Base-by-base conservation (phyloP, 2,888 invertebrate species). In the Drosophila anomalata region DNA sequence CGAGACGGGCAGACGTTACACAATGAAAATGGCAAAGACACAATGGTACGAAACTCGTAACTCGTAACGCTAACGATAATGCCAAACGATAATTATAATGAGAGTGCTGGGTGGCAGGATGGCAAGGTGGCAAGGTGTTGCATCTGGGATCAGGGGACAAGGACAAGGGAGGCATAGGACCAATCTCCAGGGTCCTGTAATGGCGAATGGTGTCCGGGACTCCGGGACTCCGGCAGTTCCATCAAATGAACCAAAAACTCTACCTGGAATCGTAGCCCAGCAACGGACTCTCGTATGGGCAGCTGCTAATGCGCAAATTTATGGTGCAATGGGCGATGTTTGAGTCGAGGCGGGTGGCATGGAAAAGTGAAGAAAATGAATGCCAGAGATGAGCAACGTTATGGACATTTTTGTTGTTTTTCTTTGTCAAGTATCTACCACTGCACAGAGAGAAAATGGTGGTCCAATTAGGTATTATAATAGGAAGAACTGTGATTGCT, bases 191-290 rank as follows among this genome's bases (percentile, higher is more conserved):
- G 44, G 44, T 44, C 11, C 20, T 12, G 22, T 20, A 12, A 22
- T 44, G 44, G 36, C 14, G 36, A 44, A 5, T 76, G 74, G 65
- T 52, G 68, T 55, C 48, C 29, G 41, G 20, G 41, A 50, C 29
- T 31, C 29, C 9, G 29, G 60, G 47, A 9, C 29, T 31, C 29
- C 9, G 29, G 60, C 39, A 9, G 31, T 61, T 61, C 60, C 61
- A 42, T 60, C 61, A 62, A 22, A 44, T 39, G 42, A 33, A 46
- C 3, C 46, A 31, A 55, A 33, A 62, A 62, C 31, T 47, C 54
- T 91, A 92, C 92, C 92, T 92, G 84, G 91, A 87, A 73, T 92
- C 92, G 73, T 90, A 91, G 74, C 90, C 90, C 83, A 91, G 79
- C 61, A 89, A 79, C 67, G 91, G 89, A 77, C 91, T 92, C 86